Percentiles rank a stretch among this genome's conserved stretches.
These are phyloP conservation scores for Calameuta filiformis DNA, from an alignment of 2,888 invertebrate genomes.

Conservation along the genomic window DNA sequence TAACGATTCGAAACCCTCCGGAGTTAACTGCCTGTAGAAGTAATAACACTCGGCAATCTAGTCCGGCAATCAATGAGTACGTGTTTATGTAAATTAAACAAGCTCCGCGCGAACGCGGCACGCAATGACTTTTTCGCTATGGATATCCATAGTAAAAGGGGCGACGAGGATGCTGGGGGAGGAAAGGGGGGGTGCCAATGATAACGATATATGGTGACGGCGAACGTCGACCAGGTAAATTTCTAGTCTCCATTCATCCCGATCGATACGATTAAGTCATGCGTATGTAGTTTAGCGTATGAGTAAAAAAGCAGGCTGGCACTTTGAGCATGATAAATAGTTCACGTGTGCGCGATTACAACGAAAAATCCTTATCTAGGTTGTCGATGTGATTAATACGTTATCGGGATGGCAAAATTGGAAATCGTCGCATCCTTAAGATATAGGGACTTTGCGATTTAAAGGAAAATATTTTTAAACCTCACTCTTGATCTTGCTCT, in stretches of 20 bases:
- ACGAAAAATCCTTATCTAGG: not conserved
- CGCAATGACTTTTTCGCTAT: constrained; percentile 40
- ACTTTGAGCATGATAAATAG: not conserved
- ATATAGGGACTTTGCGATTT: not conserved
- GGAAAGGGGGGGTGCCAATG: not conserved
- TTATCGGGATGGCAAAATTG: not conserved
- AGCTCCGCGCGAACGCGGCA: constrained; percentile 49
- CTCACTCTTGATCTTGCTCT: constrained; percentile 9
- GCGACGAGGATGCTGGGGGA: no score
- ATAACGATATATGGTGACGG: not conserved
- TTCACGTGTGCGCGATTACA: not conserved
- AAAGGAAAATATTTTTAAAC: no score
- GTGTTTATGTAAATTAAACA: constrained; percentile 62
- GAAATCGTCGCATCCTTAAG: constrained; percentile 24
- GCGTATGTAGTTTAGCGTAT: not conserved
- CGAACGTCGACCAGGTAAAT: not conserved
- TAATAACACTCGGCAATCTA: constrained; percentile 55
- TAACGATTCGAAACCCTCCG: constrained; percentile 3
- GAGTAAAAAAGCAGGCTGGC: not conserved
- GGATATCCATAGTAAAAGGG: not conserved
- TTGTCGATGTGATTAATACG: not conserved
- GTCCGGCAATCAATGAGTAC: constrained; percentile 59
- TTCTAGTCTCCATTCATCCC: not conserved
- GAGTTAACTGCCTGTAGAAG: constrained; percentile 50
- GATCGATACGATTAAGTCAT: not conserved